Evolutionary conservation across 2,888 invertebrate genomes (phyloP).

Genomic region (Smittia aterrima): DNA sequence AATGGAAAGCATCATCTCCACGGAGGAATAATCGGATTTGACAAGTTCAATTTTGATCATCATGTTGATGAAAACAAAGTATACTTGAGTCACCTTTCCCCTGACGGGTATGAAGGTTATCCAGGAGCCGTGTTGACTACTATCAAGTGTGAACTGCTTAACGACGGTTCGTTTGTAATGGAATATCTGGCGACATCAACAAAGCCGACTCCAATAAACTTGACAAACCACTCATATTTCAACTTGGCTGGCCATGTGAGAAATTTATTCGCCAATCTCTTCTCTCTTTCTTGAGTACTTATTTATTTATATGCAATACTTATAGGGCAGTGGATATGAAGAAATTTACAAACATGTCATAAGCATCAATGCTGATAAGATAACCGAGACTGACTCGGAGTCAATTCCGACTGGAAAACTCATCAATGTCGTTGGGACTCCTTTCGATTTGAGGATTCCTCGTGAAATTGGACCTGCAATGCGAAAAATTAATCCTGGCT

Average conservation of each 20-base stretch:
- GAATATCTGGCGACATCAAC: constrained; percentile 72
- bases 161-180: constrained; percentile 71
- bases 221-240: constrained; percentile 88
- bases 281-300: constrained; percentile 5
- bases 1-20: constrained; percentile 71
- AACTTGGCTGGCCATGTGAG: constrained; percentile 82
- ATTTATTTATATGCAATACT: constrained; percentile 30
- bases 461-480: constrained; percentile 66
- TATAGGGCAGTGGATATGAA: constrained; percentile 61
- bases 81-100: constrained; percentile 71
- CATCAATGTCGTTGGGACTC: constrained; percentile 65
- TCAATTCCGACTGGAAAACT: constrained; percentile 72
- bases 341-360: constrained; percentile 68
- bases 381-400: constrained; percentile 68
- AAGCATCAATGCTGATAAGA: constrained; percentile 72
- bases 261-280: neutral
- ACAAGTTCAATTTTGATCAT: constrained; percentile 73
- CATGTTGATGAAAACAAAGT: constrained; percentile 59
- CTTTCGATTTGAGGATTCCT: constrained; percentile 71
- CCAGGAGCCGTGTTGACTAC: constrained; percentile 78
- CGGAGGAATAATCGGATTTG: constrained; percentile 82
- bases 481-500: constrained; percentile 67
- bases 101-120: constrained; percentile 82
- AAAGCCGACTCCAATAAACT: constrained; percentile 78
- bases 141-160: constrained; percentile 68